Base-by-base conservation (phyloP, 2,797 vertebrate species). In the Peromyscus aztecus region DNA sequence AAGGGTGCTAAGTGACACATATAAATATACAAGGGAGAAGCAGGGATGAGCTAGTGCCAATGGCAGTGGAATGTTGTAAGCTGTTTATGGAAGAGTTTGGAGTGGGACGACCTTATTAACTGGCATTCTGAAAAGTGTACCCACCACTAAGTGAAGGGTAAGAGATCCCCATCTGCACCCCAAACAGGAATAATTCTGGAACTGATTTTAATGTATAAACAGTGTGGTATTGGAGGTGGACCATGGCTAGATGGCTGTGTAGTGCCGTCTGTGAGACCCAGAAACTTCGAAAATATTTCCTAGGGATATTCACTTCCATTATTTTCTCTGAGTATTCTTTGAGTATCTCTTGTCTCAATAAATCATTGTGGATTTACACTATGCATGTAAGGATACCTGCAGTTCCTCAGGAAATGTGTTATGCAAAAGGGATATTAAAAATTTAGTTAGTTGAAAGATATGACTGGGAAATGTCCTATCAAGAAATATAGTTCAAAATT, bases 1-100 rank as follows among this genome's bases (percentile, higher is more conserved):
- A 98, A 98, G 96, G 95, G 95, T 91, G 87, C 97, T 98, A 97
- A 98, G 96, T 98, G 98, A 97, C 97, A 98, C 96, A 94, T 94
- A 83, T 81, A 98, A 98, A 98, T 97, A 98, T 94, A 97, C 91
- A 97, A 97, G 93, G 75, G 94, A 98, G 98, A 97, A 97, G 97
- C 97, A 96, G 97, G 92, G 17, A 43, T 89, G 95, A 97, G 96
- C 78, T 95, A 96, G 95, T 81, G 90, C 97, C 87, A 95, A 89
- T 89, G 97, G 96, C 97, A 95, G 91, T 91, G 94, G 82, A 76
- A 86, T 94, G 97, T 97, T 97, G 90, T 83, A 78, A 91, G 97
- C 93, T 84, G 49, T 69, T 98, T 94, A 91, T 84, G 84, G 89
- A 94, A 97, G 88, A 97, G 9, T 10, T 93, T 90, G 78, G 61